Base-by-base conservation (phyloP, 2,113 vertebrate species). In the Myodes glareolus region DNA sequence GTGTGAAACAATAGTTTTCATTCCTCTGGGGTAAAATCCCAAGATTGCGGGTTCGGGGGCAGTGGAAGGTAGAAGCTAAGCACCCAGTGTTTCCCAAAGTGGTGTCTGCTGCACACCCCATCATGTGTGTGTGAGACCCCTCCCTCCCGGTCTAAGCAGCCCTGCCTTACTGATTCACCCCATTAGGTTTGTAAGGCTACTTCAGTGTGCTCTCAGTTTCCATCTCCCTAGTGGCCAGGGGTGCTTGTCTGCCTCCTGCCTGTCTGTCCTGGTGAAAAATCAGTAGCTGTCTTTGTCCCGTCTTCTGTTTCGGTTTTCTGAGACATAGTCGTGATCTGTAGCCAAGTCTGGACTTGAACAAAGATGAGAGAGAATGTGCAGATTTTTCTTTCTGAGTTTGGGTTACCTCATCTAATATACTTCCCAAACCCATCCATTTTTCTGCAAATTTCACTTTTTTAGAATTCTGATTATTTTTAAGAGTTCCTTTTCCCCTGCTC, bases 381-480 rank as follows among this genome's bases (percentile, higher is more conserved):
- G 23, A 82, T 61, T 61, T 73, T 39, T 82, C n/a, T 58, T 39
- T 61, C 80, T 61, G n/a, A 61, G 52, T 8, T 16, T 82, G n/a
- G 55, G 55, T 82, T 7, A 61, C 12, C 52, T 61, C 13, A 17
- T 61, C 61, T 61, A 82, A 39, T 39, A 61, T 39, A 29, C n/a
- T 61, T 29, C 12, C 23, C 23, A 39, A 82, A 39, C 42, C 25
- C 12, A 29, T 58, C 80, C 25, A 58, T 42, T 82, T 82, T 39
- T 42, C n/a, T 61, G n/a, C 3, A 61, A 61, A 42, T 63, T 84
- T 39, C 12, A 82, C 52, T 61, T 31, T 84, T 36, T 63, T 42
- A 84, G 42, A 31, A 63, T 84, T 82, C 68, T 90, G 52, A 50
- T 72, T 96, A 31, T 82, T 95, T 89, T 58, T 42, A 84, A 86